Conservation (phyloP, 2,888 invertebrate species). For the Tipula vernalis region DNA sequence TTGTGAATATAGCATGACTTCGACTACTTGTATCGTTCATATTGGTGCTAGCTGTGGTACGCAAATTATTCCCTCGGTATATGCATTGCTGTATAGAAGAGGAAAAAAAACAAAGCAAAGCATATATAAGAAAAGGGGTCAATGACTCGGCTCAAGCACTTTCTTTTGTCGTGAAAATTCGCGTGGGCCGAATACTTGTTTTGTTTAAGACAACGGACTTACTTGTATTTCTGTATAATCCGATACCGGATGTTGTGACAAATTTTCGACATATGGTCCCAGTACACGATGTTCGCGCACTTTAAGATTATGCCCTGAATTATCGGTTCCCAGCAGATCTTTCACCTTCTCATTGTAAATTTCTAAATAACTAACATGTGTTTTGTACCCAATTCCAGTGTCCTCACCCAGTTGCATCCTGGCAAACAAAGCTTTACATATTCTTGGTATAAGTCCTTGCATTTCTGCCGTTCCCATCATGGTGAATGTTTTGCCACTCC, state of each 20-base stretch:
- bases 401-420: constrained; percentile 71
- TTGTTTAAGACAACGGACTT: constrained; percentile 15
- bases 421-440: constrained; percentile 71
- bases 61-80: constrained; percentile 65
- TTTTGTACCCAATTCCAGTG: constrained; percentile 69
- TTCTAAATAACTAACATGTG: constrained; percentile 76
- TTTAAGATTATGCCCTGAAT: constrained; percentile 53
- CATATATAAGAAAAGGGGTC: neutral
- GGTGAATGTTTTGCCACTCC: constrained; percentile 82
- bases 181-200: neutral
- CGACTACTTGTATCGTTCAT: constrained; percentile 89
- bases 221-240: constrained; percentile 80
- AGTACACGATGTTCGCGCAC: constrained; percentile 69
- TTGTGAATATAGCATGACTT: constrained; percentile 84
- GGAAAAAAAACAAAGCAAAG: neutral
- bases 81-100: constrained; percentile 50
- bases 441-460: constrained; percentile 74
- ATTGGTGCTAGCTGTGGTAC: constrained; percentile 79
- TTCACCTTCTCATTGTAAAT: constrained; percentile 76
- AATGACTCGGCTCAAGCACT: neutral
- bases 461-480: constrained; percentile 77
- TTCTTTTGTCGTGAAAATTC: neutral
- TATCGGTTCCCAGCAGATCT: constrained; percentile 48
- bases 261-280: constrained; percentile 76
- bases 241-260: constrained; percentile 73